Evolutionary conservation across 2,797 vertebrate species (phyloP), one percentile per base, ranked within the genome.

Genomic region (Spea hammondii): DNA sequence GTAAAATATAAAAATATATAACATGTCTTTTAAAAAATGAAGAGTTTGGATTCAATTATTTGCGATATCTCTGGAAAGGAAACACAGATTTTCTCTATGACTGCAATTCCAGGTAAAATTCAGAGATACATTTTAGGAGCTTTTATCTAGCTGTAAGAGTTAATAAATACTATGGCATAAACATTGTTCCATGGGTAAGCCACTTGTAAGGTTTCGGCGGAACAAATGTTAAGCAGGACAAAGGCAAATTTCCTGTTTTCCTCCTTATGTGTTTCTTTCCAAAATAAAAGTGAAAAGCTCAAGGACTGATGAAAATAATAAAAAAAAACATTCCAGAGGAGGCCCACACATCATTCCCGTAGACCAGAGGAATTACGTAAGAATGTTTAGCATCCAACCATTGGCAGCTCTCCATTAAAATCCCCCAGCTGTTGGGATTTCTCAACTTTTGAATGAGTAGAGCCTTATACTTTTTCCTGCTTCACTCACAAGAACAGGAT

Each of bases 401-500:
- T 44, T 68, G 79, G 74, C 79, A 66, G 14, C 7, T 9, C n/a
- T 51, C 69, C 69, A 71, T 45, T 67, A 50, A 13, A 14, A 45
- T 76, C 53, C 60, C 9, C 50, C 69, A 81, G 60, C 51, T 67
- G 69, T 71, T 76, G 60, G n/a, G 13, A 76, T 76, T 72, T 72
- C 79, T 71, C n/a, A 67, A 77, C 32, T 57, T 72, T 62, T 45
- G 53, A 67, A 67, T 51, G 32, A 60, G 14, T 44, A 5, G 4
- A 46, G 11, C 12, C 62, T 47, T 32, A 64, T 59, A 53, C 67
- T 55, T 44, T 11, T 60, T 72, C 4, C 45, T 64, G 10, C n/a
- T 54, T 11, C 32, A 8, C 53, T 71, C 8, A 14, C 68, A 67
- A 76, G 79, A 57, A 72, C 79, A 76, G 79, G 79, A 80, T 72